These are phyloP conservation scores for Drosophila buzzatii DNA, from an alignment of 2,888 invertebrate species.

Conservation along the genomic window DNA sequence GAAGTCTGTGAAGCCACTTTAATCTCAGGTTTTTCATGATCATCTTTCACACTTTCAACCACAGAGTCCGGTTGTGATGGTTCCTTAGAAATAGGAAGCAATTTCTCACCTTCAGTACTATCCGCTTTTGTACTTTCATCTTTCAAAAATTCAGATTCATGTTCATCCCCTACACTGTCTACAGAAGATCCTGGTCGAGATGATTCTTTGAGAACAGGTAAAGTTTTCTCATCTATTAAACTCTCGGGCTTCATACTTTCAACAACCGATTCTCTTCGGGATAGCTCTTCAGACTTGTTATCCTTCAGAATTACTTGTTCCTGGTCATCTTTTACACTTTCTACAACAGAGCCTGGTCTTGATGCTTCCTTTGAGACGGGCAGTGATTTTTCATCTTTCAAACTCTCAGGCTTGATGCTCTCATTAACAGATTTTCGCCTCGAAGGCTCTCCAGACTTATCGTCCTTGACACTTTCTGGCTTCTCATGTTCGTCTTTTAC, in stretches of 20 bases:
- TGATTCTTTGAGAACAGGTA: neutral
- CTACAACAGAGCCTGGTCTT: slow-evolving; percentile 33
- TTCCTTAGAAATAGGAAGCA: slow-evolving; percentile 3
- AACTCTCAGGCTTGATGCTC: slow-evolving; percentile 15
- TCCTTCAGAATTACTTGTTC: neutral
- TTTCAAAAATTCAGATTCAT: neutral
- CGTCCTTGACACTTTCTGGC: slow-evolving; percentile 28
- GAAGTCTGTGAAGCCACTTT: neutral
- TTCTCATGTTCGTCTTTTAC: slow-evolving; percentile 28
- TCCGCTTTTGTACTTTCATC: too few relatives aligned
- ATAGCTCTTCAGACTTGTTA: slow-evolving; percentile 51
- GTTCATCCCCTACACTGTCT: neutral
- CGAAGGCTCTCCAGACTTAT: slow-evolving; percentile 22
- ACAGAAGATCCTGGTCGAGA: slow-evolving; percentile 40
- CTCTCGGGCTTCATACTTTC: slow-evolving; percentile 4
- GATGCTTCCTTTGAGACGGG: slow-evolving; percentile 11
- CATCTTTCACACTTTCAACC: neutral
- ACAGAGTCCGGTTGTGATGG: slow-evolving; percentile 41
- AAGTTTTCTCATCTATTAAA: slow-evolving; percentile 3
- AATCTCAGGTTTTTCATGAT: neutral
- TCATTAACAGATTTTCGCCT: slow-evolving; percentile 24
- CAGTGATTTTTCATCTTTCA: slow-evolving; percentile 9
- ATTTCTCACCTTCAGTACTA: slow-evolving; percentile 3
- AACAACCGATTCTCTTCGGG: slow-evolving; percentile 40
- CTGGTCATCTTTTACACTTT: slow-evolving; percentile 22